Evolutionary conservation across 1,140 invertebrate species (phyloP).

Genomic region (Heliconius eleuchia): DNA sequence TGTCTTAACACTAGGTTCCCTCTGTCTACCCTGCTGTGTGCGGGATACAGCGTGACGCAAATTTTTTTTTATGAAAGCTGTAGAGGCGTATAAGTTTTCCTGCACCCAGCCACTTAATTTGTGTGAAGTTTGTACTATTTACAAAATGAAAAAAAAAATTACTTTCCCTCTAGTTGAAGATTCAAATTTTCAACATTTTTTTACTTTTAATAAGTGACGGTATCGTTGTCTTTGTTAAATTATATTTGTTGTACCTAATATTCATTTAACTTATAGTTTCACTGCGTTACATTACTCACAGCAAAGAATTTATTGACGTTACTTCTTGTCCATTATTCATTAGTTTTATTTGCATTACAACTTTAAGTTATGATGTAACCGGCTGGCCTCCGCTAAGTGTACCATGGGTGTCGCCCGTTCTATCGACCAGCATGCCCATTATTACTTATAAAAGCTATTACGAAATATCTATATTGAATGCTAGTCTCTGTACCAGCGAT

Average conservation of each 20-base stretch:
- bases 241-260: not conserved
- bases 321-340: slow-evolving; percentile 9
- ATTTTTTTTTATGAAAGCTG: no score
- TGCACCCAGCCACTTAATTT: no score
- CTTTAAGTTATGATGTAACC: slow-evolving; percentile 52
- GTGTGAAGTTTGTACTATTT: no score
- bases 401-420: slow-evolving; percentile 46
- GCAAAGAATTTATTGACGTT: slow-evolving; percentile 8
- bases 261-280: not conserved
- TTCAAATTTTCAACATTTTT: not conserved
- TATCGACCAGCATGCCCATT: slow-evolving; percentile 44
- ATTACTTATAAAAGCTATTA: slow-evolving; percentile 53
- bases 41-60: no score
- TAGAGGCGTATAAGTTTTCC: no score
- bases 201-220: not conserved
- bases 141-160: no score
- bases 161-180: no score
- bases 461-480: slow-evolving; percentile 62
- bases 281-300: not conserved
- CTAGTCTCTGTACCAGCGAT: slow-evolving; percentile 42
- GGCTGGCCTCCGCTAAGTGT: slow-evolving; percentile 43
- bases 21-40: no score
- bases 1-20: no score
- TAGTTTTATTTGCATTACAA: slow-evolving; percentile 3
- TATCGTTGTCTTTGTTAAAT: not conserved